A percentile compares a stretch with the other conserved stretches of the same genome.
Conservation (phyloP, 2,797 vertebrate genomes). For the Xenopus petersii region DNA sequence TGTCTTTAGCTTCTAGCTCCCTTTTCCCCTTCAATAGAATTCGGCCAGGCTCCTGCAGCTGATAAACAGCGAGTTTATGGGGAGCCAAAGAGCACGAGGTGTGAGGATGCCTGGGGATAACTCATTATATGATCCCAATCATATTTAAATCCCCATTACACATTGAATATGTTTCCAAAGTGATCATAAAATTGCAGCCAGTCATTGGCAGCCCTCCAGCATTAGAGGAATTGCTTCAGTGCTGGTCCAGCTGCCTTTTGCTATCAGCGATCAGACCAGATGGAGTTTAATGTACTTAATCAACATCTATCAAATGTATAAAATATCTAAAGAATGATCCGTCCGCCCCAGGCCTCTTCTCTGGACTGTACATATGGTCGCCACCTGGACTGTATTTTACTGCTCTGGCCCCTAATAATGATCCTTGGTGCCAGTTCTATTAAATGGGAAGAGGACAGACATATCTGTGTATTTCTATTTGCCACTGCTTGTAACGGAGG, state of each 20-base stretch:
- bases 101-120: slow-evolving; percentile 43
- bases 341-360: not conserved
- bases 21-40: slow-evolving; percentile 9
- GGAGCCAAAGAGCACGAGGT: slow-evolving; percentile 27
- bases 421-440: no score
- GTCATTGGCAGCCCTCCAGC: slow-evolving; percentile 63
- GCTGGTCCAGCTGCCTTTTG: slow-evolving; percentile 62
- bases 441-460: no score
- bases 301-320: slow-evolving; percentile 60
- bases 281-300: slow-evolving; percentile 64
- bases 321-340: slow-evolving; percentile 37
- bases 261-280: slow-evolving; percentile 64
- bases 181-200: slow-evolving; percentile 65
- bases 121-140: slow-evolving; percentile 62
- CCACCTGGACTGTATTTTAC: no score
- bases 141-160: slow-evolving; percentile 57
- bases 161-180: slow-evolving; percentile 59
- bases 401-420: no score
- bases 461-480: no score
- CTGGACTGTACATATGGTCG: not conserved
- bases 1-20: slow-evolving; percentile 19
- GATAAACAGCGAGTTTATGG: slow-evolving; percentile 39
- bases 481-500: no score
- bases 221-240: slow-evolving; percentile 59
- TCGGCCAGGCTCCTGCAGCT: slow-evolving; percentile 37